Evolutionary conservation across 1,140 invertebrate species (phyloP), one percentile per base, ranked within the genome.

Genomic region (Paracyclopina nana): DNA sequence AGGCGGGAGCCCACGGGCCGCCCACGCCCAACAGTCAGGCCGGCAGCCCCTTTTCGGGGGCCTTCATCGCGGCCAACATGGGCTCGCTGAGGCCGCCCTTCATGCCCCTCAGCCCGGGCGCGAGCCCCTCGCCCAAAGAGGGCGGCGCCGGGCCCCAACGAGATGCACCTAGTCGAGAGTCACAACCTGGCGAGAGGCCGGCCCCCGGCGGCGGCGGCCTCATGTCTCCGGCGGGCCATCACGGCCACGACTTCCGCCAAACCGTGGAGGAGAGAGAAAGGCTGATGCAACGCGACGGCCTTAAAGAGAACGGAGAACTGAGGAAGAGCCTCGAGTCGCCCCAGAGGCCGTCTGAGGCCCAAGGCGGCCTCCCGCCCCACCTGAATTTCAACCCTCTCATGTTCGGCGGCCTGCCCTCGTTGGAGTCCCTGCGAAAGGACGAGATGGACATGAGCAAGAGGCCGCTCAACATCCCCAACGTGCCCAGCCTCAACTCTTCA

Each of bases 281-380:
- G 20, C 20, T 61, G 78, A 79, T 60, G 62, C 80, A 18, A 70
- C 75, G 57, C 72, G 76, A 22, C 71, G 28, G 29, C 20, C 26
- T 26, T 31, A 26, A 38, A 40, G 45, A 16, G 18, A 24, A 49
- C 9, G 43, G 29, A 20, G 9, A 40, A 18, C 22, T 22, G 43
- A 18, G 53, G 45, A 41, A 54, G 11, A 25, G 24, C 12, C 26
- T 24, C 26, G 49, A 53, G 20, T 52, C 50, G 11, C 46, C 53
- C 27, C 26, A 53, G 48, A 52, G 49, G n/a, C 57, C 55, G 4
- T 31, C 30, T 22, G 26, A 38, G 29, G 27, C 46, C 14, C 30
- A 31, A 30, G 46, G 38, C 25, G 41, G 48, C n/a, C 48, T 25
- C 38, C 27, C 18, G 28, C 26, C 22, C 26, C 24, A 34, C 24